Evolutionary conservation across 2,888 invertebrate genomes (phyloP).

Genomic region (Pedicia rivosa): DNA sequence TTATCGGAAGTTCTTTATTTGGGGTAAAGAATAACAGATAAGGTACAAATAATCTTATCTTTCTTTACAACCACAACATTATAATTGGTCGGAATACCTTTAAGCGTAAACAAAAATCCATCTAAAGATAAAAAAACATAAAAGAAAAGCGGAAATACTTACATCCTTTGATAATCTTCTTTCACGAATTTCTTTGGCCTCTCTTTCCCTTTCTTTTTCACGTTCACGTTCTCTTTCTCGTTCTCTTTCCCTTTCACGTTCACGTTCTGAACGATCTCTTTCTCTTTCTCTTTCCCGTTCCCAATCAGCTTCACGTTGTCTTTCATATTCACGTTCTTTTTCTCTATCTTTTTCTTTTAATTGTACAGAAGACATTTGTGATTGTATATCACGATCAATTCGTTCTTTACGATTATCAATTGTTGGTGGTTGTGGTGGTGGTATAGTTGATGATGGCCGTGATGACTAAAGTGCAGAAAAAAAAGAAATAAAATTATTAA

Average conservation of each 20-base stretch:
- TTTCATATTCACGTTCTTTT: slow-evolving; percentile 31
- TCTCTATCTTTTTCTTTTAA: slow-evolving; percentile 29
- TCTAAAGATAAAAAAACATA: too few species aligned
- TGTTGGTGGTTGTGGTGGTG: slow-evolving; percentile 25
- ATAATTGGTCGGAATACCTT: too few species aligned
- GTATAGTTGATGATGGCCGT: slow-evolving; percentile 27
- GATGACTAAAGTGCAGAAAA: slow-evolving; percentile 2
- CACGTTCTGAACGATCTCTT: slow-evolving; percentile 16
- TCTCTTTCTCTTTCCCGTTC: slow-evolving; percentile 31
- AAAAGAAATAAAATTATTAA: background rate
- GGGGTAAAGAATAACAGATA: background rate
- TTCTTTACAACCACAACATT: too few species aligned
- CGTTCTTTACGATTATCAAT: slow-evolving; percentile 25
- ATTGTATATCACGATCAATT: slow-evolving; percentile 7
- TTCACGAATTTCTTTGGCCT: slow-evolving; percentile 15
- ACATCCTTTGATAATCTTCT: slow-evolving; percentile 14
- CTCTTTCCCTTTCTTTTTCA: slow-evolving; percentile 23
- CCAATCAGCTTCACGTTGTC: slow-evolving; percentile 25
- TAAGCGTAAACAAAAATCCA: too few species aligned
- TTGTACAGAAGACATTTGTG: slow-evolving; percentile 5
- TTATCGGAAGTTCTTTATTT: background rate
- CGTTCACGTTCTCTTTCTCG: slow-evolving; percentile 19
- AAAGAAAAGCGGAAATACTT: too few species aligned
- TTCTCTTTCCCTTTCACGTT: slow-evolving; percentile 16
- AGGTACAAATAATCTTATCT: too few species aligned